These are phyloP conservation scores for Leptocoma aspasia DNA, from an alignment of 2,113 vertebrate species.

Conservation along the genomic window DNA sequence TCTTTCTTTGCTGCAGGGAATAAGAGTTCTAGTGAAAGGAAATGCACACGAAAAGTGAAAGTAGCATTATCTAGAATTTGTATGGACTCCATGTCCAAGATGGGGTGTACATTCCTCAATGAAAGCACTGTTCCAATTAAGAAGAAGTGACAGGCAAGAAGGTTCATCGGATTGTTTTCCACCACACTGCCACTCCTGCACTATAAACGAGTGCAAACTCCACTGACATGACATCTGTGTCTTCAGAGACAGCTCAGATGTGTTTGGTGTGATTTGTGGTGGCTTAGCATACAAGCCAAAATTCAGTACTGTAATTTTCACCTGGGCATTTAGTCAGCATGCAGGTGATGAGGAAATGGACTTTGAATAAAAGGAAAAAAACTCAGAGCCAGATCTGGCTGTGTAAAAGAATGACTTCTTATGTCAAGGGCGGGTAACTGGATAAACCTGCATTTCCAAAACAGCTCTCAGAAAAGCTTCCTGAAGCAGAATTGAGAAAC, in stretches of 20 bases:
- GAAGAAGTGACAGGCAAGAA: not conserved
- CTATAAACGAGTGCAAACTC: not conserved
- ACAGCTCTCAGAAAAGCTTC: constrained; percentile 14
- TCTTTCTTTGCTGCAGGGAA: not conserved
- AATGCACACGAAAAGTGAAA: not conserved
- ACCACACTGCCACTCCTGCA: not conserved
- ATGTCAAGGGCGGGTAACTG: not conserved
- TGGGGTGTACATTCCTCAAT: not conserved
- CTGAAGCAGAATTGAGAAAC: constrained; percentile 45
- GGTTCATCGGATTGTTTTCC: not conserved
- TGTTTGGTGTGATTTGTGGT: not conserved
- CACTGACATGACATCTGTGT: not conserved
- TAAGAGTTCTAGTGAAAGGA: not conserved
- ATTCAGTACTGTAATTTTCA: not conserved
- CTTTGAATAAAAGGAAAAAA: not conserved
- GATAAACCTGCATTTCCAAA: constrained; percentile 65
- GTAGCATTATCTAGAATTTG: not conserved
- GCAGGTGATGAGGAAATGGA: not conserved
- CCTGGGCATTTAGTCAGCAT: not conserved
- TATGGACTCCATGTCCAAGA: not conserved
- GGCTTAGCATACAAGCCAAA: not conserved
- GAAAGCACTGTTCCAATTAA: not conserved
- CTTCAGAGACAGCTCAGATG: not conserved
- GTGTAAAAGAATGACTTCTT: not conserved
- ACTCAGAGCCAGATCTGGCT: not conserved